These are phyloP conservation scores for Sesia apiformis DNA, from an alignment of 2,888 invertebrate species.

Conservation along the genomic window DNA sequence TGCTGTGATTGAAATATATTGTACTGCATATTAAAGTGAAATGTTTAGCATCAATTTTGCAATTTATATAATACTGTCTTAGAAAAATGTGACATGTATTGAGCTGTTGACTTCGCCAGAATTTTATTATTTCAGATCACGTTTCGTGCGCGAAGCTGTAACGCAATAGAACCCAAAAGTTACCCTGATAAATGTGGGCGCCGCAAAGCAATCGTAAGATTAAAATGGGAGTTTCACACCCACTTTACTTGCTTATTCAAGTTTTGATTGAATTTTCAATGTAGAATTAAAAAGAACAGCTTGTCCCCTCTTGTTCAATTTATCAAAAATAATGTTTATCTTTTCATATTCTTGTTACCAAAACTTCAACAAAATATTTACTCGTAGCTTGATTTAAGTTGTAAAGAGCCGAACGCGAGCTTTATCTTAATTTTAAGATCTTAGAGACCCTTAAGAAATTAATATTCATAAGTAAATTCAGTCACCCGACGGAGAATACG, in stretches of 20 bases:
- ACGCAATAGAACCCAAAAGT: constrained; percentile 21
- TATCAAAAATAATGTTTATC: neutral
- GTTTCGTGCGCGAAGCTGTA: constrained; percentile 15
- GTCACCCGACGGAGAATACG: constrained; percentile 11
- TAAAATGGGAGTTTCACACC: constrained; percentile 8
- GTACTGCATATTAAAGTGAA: no score
- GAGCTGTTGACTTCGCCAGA: neutral
- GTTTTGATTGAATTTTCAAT: neutral
- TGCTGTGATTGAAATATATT: no score
- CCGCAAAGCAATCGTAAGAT: constrained; percentile 9
- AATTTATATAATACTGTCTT: neutral
- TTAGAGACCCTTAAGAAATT: constrained; percentile 7
- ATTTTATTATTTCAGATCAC: constrained; percentile 25
- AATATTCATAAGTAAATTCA: constrained; percentile 12
- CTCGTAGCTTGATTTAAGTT: neutral
- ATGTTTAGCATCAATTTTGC: neutral
- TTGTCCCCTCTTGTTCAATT: neutral
- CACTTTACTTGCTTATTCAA: neutral
- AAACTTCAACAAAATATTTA: neutral
- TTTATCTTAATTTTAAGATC: neutral
- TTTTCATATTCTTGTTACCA: neutral
- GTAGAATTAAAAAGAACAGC: neutral
- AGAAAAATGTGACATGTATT: neutral
- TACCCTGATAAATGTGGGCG: constrained; percentile 21
- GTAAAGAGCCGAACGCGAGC: neutral